phyloP scores from a whole-genome alignment of 2,113 vertebrate genomes.

The Phalacrocorax brasilianus region DNA sequence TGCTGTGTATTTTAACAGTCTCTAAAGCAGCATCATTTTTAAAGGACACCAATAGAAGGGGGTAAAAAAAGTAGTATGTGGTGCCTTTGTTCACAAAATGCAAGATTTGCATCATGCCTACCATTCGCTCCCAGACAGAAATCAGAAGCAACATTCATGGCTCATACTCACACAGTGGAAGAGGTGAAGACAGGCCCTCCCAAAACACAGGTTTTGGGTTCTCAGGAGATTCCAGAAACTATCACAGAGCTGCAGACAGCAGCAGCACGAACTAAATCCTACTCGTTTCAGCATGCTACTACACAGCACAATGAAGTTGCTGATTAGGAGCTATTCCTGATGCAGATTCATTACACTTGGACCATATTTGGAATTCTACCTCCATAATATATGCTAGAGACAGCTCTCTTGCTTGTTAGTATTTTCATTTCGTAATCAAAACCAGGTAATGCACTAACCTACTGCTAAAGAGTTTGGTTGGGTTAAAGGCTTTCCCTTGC shows the following conservation, averaged over 20 bases:
- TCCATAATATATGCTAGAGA: neutral
- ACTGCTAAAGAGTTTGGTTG: neutral
- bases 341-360: neutral
- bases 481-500: neutral
- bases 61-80: fast-evolving
- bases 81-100: neutral
- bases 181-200: neutral
- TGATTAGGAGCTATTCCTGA: neutral
- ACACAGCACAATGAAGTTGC: neutral
- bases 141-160: neutral
- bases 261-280: neutral
- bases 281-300: neutral
- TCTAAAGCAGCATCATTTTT: neutral
- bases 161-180: neutral
- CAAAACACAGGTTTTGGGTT: neutral
- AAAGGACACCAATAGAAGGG: neutral
- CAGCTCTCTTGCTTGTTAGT: neutral
- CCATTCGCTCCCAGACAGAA: neutral
- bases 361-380: neutral
- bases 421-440: neutral
- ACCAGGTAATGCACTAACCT: neutral
- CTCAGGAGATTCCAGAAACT: neutral
- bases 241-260: neutral
- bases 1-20: neutral
- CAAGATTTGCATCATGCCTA: neutral